Base-by-base conservation (phyloP, 2,113 vertebrate species). In the Catharus bicknelli region DNA sequence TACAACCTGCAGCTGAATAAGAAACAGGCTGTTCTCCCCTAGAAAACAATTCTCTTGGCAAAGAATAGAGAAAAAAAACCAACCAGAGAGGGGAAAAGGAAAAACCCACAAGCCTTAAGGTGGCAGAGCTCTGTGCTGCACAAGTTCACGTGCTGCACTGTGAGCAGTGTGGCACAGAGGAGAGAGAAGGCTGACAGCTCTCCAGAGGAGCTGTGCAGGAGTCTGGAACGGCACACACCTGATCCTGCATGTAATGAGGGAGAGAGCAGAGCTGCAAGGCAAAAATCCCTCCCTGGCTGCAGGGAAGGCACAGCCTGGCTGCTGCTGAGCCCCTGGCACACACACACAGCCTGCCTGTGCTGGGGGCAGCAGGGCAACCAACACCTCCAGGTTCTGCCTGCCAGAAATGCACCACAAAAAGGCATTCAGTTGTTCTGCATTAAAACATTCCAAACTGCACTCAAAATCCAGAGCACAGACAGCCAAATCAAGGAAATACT, bases 191-290 rank as follows among this genome's bases (percentile, higher is more conserved):
- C 94, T 96, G 97, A 95, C 97, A 97, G 95, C 78, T 91, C 97
- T 97, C 96, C 72, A 79, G 97, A 97, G 97, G 88, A 77, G 92
- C 55, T 92, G 92, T 70, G 97, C 97, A 97, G 84, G 92, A 96
- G 96, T 54, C 94, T 96, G 97, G 97, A 98, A 97, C 96, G 20
- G 92, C 92, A 75, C 88, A 97, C 96, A 89, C 94, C 96, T 97
- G 95, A 95, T 96, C 95, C 97, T 34, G 96, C 96, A 97, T 97
- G 95, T 97, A 97, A 98, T 98, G 97, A 98, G 97, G 91, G 96
- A 98, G 90, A 90, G 87, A 80, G 62, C 88, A 90, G 93, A 88
- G 95, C 95, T 96, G 95, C 69, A 78, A 95, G 95, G 96, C 48
- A 29, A 89, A 92, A 86, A 59, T 40, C 67, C 36, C 43, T 63